Base-by-base conservation (phyloP, 2,888 invertebrate species). In the Orchesellides sinensis region DNA sequence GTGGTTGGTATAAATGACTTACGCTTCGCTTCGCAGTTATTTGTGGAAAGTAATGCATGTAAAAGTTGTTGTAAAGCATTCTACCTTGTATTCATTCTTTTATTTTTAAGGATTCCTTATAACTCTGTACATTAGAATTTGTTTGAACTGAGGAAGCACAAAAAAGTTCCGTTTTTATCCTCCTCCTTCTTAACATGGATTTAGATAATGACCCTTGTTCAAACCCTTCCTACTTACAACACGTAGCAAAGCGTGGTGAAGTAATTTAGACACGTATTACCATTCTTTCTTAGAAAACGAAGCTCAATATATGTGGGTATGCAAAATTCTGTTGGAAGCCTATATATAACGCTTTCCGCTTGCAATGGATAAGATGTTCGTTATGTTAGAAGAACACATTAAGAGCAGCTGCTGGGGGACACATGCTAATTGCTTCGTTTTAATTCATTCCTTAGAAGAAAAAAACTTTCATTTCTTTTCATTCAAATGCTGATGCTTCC, bases 201-300 rank as follows among this genome's bases (percentile, higher is more conserved):
- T 54, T 54, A 54, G 54, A 25, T 54, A 54, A 54, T 54, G 54
- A 54, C 54, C 54, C 54, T 49, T 54, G 6, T 54, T 25, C 17
- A 54, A 54, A 54, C 19, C 54, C 54, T 54, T 23, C 25, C 19
- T 49, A 49, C 54, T 54, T 12, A 17, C 19, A 12, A 25, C n/a
- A n/a, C n/a, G n/a, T n/a, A 32, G 17, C 59, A 12, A 17, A 59
- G 29, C 32, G 19, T 8, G 8, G 14, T 17, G 17, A 29, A n/a
- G 32, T 59, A 59, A 59, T 59, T 59, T 59, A 59, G 17, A n/a
- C 59, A 32, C 17, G 14, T 54, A 54, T 54, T 54, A 54, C n/a
- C n/a, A n/a, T n/a, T n/a, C n/a, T n/a, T n/a, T n/a, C n/a, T n/a
- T n/a, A n/a, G n/a, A n/a, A n/a, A n/a, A n/a, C n/a, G n/a, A n/a